Evolutionary conservation across 2,113 vertebrate species (phyloP).

Genomic region (Muntiacus reevesi): DNA sequence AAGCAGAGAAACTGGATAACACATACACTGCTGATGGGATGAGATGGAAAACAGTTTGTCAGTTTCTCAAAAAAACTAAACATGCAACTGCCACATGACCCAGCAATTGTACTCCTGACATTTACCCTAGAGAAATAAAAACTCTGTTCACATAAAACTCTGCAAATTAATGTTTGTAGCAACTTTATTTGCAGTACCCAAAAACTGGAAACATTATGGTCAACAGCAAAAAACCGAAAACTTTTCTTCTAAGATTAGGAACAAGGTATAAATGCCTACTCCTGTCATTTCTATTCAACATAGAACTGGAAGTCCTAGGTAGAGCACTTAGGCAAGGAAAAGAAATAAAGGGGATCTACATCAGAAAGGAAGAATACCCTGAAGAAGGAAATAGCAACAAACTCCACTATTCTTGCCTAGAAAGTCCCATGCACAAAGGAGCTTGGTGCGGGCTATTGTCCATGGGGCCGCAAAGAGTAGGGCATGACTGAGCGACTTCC

Average conservation of each 20-base stretch:
- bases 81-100: background rate
- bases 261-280: background rate
- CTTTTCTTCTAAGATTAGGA: background rate
- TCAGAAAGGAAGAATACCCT: background rate
- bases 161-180: background rate
- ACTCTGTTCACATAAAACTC: background rate
- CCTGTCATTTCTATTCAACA: background rate
- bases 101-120: background rate
- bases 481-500: too few relatives aligned
- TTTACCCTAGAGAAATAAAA: constrained; percentile 14
- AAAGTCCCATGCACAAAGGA: too few relatives aligned
- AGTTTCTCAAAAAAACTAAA: background rate
- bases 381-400: too few relatives aligned
- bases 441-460: too few relatives aligned
- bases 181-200: background rate
- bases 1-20: background rate
- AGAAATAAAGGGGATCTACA: background rate
- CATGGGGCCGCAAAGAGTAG: too few relatives aligned
- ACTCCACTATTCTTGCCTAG: too few relatives aligned
- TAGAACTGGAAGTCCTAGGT: background rate
- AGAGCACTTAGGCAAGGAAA: background rate
- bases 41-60: background rate
- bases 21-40: background rate
- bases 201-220: background rate
- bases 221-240: background rate